These are phyloP conservation scores for Muscina levida DNA, from an alignment of 2,888 invertebrate species.

Conservation along the genomic window DNA sequence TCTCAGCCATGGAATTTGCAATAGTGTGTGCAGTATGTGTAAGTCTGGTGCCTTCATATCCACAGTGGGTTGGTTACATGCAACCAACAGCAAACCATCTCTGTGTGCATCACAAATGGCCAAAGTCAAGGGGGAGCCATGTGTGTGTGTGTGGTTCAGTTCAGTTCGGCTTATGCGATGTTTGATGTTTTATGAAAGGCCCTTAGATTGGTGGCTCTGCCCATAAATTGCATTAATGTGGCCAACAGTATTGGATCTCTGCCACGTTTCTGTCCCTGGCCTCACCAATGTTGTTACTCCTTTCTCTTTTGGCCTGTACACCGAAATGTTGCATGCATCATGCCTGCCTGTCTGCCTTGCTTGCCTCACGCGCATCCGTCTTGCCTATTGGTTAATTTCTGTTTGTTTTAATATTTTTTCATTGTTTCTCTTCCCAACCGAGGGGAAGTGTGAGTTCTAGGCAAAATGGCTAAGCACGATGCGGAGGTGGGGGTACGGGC, in stretches of 20 bases:
- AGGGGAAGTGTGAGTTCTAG: too few relatives aligned
- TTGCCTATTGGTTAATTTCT: conserved; percentile 38
- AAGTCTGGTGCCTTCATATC: too few relatives aligned
- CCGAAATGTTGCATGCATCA: neutral
- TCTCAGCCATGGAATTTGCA: too few relatives aligned
- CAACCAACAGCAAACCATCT: conserved; percentile 20
- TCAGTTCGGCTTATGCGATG: neutral
- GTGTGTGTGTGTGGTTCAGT: too few relatives aligned
- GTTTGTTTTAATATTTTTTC: conserved; percentile 3
- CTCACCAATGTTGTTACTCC: too few relatives aligned
- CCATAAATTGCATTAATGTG: conserved; percentile 64
- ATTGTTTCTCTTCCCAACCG: neutral
- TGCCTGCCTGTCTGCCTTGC: conserved; percentile 23
- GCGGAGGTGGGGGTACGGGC: too few relatives aligned
- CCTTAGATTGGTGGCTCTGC: conserved; percentile 28
- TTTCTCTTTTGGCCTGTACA: neutral
- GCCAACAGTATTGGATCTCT: neutral
- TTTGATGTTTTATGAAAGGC: conserved; percentile 39
- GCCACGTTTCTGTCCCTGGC: conserved; percentile 19
- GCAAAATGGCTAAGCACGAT: too few relatives aligned
- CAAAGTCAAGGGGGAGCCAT: too few relatives aligned
- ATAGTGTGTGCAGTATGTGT: too few relatives aligned
- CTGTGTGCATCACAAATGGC: conserved; percentile 19
- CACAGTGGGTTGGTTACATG: conserved; percentile 35
- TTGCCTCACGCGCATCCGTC: too few relatives aligned